Evolutionary conservation across 1,140 invertebrate species (phyloP).

Genomic region (Solenopsis invicta): DNA sequence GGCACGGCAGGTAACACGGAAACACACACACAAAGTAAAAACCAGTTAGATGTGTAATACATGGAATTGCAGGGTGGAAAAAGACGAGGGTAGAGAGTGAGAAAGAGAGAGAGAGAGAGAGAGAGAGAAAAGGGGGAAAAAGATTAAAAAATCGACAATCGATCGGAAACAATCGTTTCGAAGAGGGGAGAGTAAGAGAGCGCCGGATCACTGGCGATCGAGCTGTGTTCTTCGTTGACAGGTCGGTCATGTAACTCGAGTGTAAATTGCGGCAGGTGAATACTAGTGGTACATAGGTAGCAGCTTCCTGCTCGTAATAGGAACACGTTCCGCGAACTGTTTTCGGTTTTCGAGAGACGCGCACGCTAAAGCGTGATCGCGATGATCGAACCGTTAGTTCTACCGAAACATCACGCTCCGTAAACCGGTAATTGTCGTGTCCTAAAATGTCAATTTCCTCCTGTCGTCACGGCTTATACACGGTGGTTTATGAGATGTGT

Average conservation of each 20-base stretch:
- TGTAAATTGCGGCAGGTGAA: slow-evolving; percentile 32
- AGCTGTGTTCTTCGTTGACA: slow-evolving; percentile 17
- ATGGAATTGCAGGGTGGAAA: background rate
- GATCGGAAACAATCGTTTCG: slow-evolving; percentile 26
- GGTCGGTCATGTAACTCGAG: slow-evolving; percentile 24
- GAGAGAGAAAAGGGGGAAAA: background rate
- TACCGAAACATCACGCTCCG: slow-evolving; percentile 10
- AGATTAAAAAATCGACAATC: slow-evolving; percentile 3
- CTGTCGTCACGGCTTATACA: background rate
- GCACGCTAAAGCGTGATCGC: background rate
- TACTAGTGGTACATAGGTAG: background rate
- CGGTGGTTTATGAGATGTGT: too few relatives aligned
- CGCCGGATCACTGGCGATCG: background rate
- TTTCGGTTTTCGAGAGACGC: slow-evolving; percentile 19
- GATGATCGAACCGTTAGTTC: slow-evolving; percentile 27
- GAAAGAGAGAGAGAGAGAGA: background rate
- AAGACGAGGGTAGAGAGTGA: background rate
- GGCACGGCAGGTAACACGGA: slow-evolving; percentile 72
- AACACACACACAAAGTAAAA: slow-evolving; percentile 81
- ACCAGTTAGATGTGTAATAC: slow-evolving; percentile 76
- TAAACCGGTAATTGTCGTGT: background rate
- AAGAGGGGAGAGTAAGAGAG: background rate
- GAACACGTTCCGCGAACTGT: slow-evolving; percentile 40
- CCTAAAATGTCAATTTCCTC: slow-evolving; percentile 30
- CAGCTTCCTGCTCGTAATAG: slow-evolving; percentile 42